phyloP scores from a whole-genome alignment of 2,113 vertebrate species.

The Ammodytes marinus region DNA sequence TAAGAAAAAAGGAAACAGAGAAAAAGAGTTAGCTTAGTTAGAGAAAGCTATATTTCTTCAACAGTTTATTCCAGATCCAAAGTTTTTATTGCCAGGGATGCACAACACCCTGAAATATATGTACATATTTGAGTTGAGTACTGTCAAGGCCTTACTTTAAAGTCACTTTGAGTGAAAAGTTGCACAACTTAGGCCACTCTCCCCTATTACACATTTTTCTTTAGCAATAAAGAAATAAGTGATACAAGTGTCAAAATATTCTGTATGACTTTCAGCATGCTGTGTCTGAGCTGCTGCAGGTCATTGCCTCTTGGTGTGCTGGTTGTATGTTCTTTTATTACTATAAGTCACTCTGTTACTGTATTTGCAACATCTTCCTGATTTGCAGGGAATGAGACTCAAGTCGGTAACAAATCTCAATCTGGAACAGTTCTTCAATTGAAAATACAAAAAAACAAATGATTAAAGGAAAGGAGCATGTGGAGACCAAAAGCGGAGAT shows the following conservation, averaged over 20 bases:
- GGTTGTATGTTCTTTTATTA: background rate
- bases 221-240: background rate
- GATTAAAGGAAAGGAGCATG: background rate
- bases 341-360: too few species aligned
- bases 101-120: too few species aligned
- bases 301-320: background rate
- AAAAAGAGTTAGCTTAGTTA: too few species aligned
- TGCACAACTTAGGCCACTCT: too few species aligned
- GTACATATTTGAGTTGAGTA: too few species aligned
- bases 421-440: background rate
- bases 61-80: too few species aligned
- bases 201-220: background rate
- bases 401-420: background rate
- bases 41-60: background rate
- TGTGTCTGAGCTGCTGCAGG: background rate
- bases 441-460: too few species aligned
- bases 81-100: too few species aligned
- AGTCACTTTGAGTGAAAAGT: too few species aligned
- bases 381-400: background rate
- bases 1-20: background rate
- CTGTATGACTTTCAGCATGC: background rate
- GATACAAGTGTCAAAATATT: background rate
- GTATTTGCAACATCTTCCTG: background rate
- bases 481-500: background rate
- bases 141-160: too few species aligned